Evolutionary conservation across 2,888 invertebrate species (phyloP), one percentile per base, ranked within the genome.

Genomic region (Geotrupes spiniger): DNA sequence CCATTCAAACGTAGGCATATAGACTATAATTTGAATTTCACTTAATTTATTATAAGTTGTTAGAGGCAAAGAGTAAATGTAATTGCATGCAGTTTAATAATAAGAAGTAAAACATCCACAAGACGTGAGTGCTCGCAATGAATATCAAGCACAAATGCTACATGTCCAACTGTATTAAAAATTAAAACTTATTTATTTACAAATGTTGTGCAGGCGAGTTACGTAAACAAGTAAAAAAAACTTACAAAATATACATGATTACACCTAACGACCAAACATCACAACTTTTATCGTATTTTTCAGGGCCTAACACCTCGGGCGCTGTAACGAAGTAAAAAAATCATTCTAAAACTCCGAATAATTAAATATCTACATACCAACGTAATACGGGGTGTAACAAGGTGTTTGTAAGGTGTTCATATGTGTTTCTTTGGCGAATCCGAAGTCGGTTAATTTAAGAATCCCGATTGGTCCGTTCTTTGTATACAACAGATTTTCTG

Each of bases 231-330:
- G n/a, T 16, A 14, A 41, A 2, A 40, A 56, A 39, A 56, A 78
- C 87, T 83, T 76, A 87, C 78, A 99, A 76, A 65, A 99, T 99
- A 73, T 99, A 99, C 94, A 97, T 98, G 54, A 99, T 98, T 17
- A 99, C 98, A 14, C 98, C 98, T 49, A 99, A 76, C 0, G 97
- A 96, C 98, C 99, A 99, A 68, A 99, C 89, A 78, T 99, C 99
- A 77, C 99, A 99, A 58, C 95, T 95, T 71, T 95, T 97, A 76
- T 98, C 98, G 70, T 98, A 99, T 69, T 95, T 97, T 71, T 95
- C 94, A 3, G 96, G 92, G 1, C 96, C 96, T 43, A 98, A 76
- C 3, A 98, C 95, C 82, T 97, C 74, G 21, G 74, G 74, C 44
- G 74, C 74, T 73, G 43, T 42, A 71, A 21, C 6, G 6, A 64